A percentile compares a stretch with the other conserved stretches of the same genome.
Evolutionary conservation across 2,113 vertebrate species (phyloP).

Genomic region (Podarcis muralis): DNA sequence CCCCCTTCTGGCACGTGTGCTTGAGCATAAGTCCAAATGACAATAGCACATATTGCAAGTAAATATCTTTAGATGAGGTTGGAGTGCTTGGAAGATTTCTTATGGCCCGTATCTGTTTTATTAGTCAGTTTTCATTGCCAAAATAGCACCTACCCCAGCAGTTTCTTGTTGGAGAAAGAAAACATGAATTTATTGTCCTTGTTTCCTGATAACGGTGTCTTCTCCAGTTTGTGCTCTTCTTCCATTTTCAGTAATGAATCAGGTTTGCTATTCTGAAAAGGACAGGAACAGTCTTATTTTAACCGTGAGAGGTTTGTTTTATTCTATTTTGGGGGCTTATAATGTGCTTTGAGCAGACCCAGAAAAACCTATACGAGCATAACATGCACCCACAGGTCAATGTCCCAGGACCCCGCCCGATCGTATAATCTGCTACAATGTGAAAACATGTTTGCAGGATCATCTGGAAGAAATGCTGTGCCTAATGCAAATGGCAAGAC

Average conservation of each 20-base stretch:
- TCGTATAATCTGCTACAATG: not conserved
- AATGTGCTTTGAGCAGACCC: not conserved
- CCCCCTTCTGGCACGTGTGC: not conserved
- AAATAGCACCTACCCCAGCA: constrained; percentile 83
- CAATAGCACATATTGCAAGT: not conserved
- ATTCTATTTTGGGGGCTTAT: not conserved
- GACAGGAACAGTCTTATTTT: constrained; percentile 21
- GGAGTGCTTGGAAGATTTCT: not conserved
- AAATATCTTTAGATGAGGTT: not conserved
- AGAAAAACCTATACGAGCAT: not conserved
- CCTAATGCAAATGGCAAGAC: not conserved
- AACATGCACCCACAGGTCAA: not conserved
- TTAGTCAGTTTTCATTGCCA: not conserved
- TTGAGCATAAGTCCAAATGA: not conserved
- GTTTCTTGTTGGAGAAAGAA: constrained; percentile 91
- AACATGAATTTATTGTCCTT: constrained; percentile 97
- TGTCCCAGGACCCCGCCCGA: not conserved
- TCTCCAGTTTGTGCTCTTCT: constrained; percentile 92
- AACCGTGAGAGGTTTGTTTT: not conserved
- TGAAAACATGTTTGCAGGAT: not conserved
- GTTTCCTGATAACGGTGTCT: constrained; percentile 81
- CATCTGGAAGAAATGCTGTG: not conserved
- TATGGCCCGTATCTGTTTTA: not conserved
- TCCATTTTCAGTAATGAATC: constrained; percentile 98
- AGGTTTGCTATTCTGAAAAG: constrained; percentile 95